Evolutionary conservation across 2,797 vertebrate genomes (phyloP).

Genomic region (Anabas testudineus): DNA sequence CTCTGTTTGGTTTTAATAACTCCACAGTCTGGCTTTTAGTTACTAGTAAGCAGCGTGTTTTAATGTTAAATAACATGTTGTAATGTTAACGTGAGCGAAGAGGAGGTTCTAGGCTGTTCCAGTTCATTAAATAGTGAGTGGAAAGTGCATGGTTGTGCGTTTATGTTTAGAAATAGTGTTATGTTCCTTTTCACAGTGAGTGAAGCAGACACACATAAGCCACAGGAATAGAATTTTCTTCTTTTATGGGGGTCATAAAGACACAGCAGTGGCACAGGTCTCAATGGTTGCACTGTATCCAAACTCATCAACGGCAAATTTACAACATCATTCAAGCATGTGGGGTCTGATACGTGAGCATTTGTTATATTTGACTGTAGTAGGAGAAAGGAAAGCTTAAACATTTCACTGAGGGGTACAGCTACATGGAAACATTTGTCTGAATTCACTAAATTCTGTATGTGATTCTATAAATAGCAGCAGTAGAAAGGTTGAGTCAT

Average conservation of each 20-base stretch:
- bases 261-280: slow-evolving; percentile 24
- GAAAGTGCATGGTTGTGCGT: background rate
- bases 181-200: background rate
- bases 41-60: background rate
- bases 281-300: slow-evolving; percentile 10
- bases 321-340: slow-evolving; percentile 8
- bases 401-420: background rate
- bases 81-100: background rate
- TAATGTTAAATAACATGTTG: slow-evolving; percentile 3
- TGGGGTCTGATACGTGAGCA: background rate
- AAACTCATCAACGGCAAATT: background rate
- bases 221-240: slow-evolving; percentile 21
- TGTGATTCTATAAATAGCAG: too few species aligned
- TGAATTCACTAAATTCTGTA: background rate
- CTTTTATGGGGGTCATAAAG: slow-evolving; percentile 32
- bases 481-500: too few species aligned
- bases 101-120: slow-evolving; percentile 1
- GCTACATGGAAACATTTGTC: background rate
- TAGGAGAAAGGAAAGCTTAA: background rate
- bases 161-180: slow-evolving; percentile 3
- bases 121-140: slow-evolving; percentile 3
- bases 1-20: background rate
- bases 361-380: background rate
- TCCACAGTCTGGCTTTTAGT: background rate
- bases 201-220: background rate